Percentiles rank a stretch among this genome's conserved stretches.
Conservation (phyloP, 2,888 invertebrate species). For the Coelopa pilipes region DNA sequence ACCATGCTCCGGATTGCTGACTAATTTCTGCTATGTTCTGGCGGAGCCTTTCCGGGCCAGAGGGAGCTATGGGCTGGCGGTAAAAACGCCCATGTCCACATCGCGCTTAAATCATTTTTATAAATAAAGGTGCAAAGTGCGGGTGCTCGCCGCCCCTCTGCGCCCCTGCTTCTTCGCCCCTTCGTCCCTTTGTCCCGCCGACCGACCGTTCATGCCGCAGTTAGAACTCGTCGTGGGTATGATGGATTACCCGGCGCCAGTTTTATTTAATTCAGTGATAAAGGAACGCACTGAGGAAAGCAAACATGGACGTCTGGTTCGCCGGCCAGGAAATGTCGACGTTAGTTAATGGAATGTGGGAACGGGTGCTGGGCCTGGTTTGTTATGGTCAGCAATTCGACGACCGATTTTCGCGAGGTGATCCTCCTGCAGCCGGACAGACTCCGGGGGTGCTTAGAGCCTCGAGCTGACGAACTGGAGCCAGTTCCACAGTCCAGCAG, state of each 20-base stretch:
- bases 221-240: constrained; percentile 31
- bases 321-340: neutral
- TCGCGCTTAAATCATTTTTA: constrained; percentile 6
- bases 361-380: neutral
- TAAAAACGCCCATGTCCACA: neutral
- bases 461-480: too few species aligned
- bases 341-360: constrained; percentile 8
- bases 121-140: neutral
- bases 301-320: constrained; percentile 1
- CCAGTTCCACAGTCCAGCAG: too few species aligned
- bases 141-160: neutral
- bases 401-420: too few species aligned
- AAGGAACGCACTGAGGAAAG: constrained; percentile 25
- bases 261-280: constrained; percentile 47
- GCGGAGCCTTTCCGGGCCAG: neutral
- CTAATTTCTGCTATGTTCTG: neutral
- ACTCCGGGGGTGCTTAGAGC: too few species aligned
- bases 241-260: constrained; percentile 51
- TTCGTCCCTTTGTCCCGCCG: too few species aligned
- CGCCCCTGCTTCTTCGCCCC: too few species aligned
- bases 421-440: too few species aligned
- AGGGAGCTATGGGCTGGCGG: neutral
- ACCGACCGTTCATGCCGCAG: too few species aligned
- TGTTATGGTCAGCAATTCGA: too few species aligned
- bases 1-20: constrained; percentile 21